A percentile compares a stretch with the other conserved stretches of the same genome.
phyloP scores from a whole-genome alignment of 2,888 invertebrate species.

The Gymnocheta viridis region DNA sequence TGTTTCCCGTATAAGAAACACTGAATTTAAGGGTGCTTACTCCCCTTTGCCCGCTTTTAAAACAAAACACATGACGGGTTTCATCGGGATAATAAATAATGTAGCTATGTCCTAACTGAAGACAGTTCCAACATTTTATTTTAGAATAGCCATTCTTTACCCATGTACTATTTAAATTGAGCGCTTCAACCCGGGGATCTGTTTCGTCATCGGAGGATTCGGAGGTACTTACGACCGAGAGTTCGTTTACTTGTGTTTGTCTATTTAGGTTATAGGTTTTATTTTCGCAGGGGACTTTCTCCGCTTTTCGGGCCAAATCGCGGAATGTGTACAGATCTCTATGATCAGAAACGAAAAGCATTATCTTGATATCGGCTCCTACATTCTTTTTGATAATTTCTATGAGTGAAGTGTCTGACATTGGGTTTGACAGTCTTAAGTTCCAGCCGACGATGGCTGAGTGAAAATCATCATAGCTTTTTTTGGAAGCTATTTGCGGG shows the following conservation, averaged over 20 bases:
- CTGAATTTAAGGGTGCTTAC: too few relatives aligned
- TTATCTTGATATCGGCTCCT: not conserved
- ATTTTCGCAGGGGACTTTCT: constrained; percentile 2
- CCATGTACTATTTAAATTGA: too few relatives aligned
- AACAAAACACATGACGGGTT: too few relatives aligned
- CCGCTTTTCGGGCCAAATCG: constrained; percentile 3
- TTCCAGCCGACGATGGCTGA: not conserved
- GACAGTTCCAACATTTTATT: constrained; percentile 45
- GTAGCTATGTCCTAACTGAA: constrained; percentile 11
- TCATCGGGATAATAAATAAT: too few relatives aligned
- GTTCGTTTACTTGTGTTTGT: constrained; percentile 22
- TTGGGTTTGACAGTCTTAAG: not conserved
- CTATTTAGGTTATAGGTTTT: not conserved
- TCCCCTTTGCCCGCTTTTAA: too few relatives aligned
- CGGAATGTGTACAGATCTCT: not conserved
- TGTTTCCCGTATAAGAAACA: too few relatives aligned
- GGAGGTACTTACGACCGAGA: not conserved
- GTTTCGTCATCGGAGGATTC: not conserved
- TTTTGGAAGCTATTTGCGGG: constrained; percentile 1
- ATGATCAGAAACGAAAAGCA: constrained; percentile 29
- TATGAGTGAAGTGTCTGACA: not conserved
- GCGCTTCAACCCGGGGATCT: constrained; percentile 31
- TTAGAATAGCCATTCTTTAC: not conserved
- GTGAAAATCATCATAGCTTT: constrained; percentile 10
- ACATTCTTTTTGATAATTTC: constrained; percentile 13